phyloP scores from a whole-genome alignment of 2,888 invertebrate genomes.

The Siphonodentalium dalli region DNA sequence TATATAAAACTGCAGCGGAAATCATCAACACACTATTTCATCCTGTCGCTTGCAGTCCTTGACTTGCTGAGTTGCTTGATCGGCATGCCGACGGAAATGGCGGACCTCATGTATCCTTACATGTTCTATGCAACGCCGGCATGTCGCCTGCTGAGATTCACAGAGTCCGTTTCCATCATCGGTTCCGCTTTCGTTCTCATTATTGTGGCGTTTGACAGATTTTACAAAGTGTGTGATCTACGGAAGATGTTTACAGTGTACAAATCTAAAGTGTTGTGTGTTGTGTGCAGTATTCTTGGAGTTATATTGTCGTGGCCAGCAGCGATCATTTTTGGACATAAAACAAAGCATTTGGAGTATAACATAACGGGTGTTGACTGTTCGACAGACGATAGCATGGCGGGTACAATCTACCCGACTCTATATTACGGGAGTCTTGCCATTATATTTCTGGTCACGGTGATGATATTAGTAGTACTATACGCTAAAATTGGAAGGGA shows the following conservation, averaged over 20 bases:
- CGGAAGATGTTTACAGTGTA: slow-evolving; percentile 45
- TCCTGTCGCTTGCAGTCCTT: slow-evolving; percentile 47
- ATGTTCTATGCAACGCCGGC: slow-evolving; percentile 51
- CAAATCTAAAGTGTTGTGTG: slow-evolving; percentile 42
- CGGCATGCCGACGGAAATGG: slow-evolving; percentile 56
- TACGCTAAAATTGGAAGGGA: slow-evolving; percentile 49
- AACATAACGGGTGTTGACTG: slow-evolving; percentile 45
- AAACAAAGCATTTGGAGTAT: slow-evolving; percentile 34
- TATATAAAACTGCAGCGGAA: slow-evolving; percentile 45
- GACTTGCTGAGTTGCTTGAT: slow-evolving; percentile 55
- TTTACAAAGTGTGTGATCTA: slow-evolving; percentile 49
- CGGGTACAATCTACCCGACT: slow-evolving; percentile 46
- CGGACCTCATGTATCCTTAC: slow-evolving; percentile 52
- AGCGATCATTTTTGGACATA: slow-evolving; percentile 46
- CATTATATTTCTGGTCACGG: slow-evolving; percentile 45
- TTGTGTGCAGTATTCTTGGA: slow-evolving; percentile 43
- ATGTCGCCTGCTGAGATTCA: slow-evolving; percentile 52
- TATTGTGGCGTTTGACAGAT: slow-evolving; percentile 52
- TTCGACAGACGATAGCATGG: slow-evolving; percentile 52
- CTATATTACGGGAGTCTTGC: slow-evolving; percentile 53
- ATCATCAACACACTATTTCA: slow-evolving; percentile 54
- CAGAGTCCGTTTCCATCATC: slow-evolving; percentile 52
- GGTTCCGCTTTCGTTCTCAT: slow-evolving; percentile 51
- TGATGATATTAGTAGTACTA: slow-evolving; percentile 46
- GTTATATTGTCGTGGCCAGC: slow-evolving; percentile 49